These are phyloP conservation scores for Amyelois transitella DNA, from an alignment of 1,140 invertebrate species.

Conservation along the genomic window DNA sequence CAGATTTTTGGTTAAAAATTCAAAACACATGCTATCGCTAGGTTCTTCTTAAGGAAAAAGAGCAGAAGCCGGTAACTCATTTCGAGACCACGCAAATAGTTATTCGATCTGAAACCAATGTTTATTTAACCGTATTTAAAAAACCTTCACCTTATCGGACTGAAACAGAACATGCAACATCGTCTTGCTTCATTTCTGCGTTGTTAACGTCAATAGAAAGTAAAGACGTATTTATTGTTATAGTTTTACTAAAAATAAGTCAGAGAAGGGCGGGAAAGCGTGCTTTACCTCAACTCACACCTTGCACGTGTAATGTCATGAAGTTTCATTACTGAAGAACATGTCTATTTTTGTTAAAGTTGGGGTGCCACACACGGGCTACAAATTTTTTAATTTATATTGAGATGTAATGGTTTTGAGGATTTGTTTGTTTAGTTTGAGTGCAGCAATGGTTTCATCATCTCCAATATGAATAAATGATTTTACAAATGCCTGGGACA, in stretches of 20 bases:
- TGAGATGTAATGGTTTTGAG: not conserved
- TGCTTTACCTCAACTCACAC: slow-evolving; percentile 59
- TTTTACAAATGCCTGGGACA: no score
- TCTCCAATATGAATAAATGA: no score
- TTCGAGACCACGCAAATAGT: not conserved
- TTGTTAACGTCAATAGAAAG: slow-evolving; percentile 40
- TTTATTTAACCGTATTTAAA: slow-evolving; percentile 3
- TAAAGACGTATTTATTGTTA: slow-evolving; percentile 47
- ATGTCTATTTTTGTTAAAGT: slow-evolving; percentile 43
- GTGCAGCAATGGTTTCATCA: not conserved
- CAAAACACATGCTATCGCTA: no score
- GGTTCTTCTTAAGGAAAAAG: no score
- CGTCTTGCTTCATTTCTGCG: slow-evolving; percentile 1
- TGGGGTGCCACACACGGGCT: slow-evolving; percentile 26
- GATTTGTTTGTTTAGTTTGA: not conserved
- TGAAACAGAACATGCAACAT: not conserved
- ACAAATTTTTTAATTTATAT: slow-evolving; percentile 27
- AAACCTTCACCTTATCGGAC: slow-evolving; percentile 1
- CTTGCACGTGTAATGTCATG: slow-evolving; percentile 60
- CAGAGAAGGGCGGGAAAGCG: slow-evolving; percentile 43
- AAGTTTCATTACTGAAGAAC: slow-evolving; percentile 49
- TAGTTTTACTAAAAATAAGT: slow-evolving; percentile 50
- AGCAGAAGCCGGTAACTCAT: not conserved
- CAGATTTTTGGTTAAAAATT: no score
- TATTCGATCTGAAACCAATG: not conserved